Percentiles rank a stretch among this genome's conserved stretches.
Evolutionary conservation across 2,888 invertebrate genomes (phyloP).

Genomic region (Scaptomyza polygonia): DNA sequence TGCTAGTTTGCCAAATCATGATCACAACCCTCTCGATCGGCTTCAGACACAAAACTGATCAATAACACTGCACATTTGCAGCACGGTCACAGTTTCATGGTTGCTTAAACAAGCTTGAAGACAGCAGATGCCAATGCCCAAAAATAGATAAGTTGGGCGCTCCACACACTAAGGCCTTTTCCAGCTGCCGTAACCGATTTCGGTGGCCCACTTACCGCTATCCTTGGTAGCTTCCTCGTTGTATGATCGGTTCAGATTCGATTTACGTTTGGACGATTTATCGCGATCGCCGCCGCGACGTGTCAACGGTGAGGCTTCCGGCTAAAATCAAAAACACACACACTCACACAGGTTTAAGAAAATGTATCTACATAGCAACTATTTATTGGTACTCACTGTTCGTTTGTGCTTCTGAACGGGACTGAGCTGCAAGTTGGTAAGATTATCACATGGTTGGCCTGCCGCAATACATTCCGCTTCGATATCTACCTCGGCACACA

Average conservation of each 20-base stretch:
- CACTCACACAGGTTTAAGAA: neutral
- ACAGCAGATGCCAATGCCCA: slow-evolving; percentile 20
- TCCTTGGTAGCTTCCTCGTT: slow-evolving; percentile 84
- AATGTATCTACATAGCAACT: neutral
- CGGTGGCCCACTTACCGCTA: slow-evolving; percentile 81
- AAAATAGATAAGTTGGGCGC: slow-evolving; percentile 8
- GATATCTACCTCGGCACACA: slow-evolving; percentile 65
- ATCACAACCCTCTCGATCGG: slow-evolving; percentile 3
- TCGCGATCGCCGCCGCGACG: slow-evolving; percentile 85
- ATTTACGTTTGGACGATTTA: slow-evolving; percentile 88
- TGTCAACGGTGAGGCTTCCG: slow-evolving; percentile 78
- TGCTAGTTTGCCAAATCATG: slow-evolving; percentile 39
- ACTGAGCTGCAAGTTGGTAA: slow-evolving; percentile 73
- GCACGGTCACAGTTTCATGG: slow-evolving; percentile 15
- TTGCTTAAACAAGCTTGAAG: slow-evolving; percentile 41
- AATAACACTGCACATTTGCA: slow-evolving; percentile 1
- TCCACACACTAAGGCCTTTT: slow-evolving; percentile 16
- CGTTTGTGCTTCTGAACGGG: slow-evolving; percentile 76
- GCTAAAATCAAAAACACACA: slow-evolving; percentile 68
- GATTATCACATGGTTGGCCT: slow-evolving; percentile 48
- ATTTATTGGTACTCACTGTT: slow-evolving; percentile 66
- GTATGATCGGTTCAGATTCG: slow-evolving; percentile 87
- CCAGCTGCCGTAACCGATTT: neutral
- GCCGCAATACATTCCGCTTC: slow-evolving; percentile 6
- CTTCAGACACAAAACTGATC: slow-evolving; percentile 18